Percentiles rank a stretch among this genome's conserved stretches.
Evolutionary conservation across 2,888 invertebrate species (phyloP).

Genomic region (Strigamia maritima): DNA sequence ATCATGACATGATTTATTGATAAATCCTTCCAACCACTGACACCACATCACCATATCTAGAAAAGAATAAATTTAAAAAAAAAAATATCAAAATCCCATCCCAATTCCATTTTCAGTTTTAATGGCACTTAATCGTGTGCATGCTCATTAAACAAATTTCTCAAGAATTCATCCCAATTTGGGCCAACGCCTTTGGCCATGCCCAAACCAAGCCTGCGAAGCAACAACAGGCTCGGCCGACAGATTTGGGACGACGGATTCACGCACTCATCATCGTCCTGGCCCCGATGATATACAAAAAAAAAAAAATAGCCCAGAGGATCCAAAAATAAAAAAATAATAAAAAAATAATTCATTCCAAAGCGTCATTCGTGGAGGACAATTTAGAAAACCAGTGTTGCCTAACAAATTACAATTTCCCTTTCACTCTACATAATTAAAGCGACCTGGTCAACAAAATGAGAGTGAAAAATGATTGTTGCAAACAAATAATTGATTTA

Average conservation of each 20-base stretch:
- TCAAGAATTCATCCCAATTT: background rate
- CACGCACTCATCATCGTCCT: slow-evolving; percentile 11
- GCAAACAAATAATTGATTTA: background rate
- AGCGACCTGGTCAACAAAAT: background rate
- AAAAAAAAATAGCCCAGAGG: background rate
- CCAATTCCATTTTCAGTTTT: background rate
- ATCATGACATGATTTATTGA: background rate
- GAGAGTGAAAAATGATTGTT: slow-evolving; percentile 15
- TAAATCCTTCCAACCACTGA: background rate
- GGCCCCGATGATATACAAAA: slow-evolving; percentile 30
- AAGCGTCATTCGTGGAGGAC: background rate
- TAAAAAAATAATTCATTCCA: background rate
- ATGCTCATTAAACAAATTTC: background rate
- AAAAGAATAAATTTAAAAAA: too few relatives aligned
- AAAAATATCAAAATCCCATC: background rate
- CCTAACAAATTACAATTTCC: slow-evolving; percentile 16
- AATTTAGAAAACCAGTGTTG: background rate
- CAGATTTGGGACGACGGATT: slow-evolving; percentile 28
- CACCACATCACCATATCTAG: too few relatives aligned
- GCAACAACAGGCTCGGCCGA: background rate
- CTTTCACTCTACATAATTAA: slow-evolving; percentile 8
- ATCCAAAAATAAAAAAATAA: background rate
- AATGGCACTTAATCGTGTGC: background rate
- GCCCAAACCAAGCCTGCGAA: slow-evolving; percentile 20
- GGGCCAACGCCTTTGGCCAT: slow-evolving; percentile 34